Percentiles rank a stretch among this genome's conserved stretches.
Evolutionary conservation across 2,888 invertebrate species (phyloP).

Genomic region (Dicyrtomina minuta): DNA sequence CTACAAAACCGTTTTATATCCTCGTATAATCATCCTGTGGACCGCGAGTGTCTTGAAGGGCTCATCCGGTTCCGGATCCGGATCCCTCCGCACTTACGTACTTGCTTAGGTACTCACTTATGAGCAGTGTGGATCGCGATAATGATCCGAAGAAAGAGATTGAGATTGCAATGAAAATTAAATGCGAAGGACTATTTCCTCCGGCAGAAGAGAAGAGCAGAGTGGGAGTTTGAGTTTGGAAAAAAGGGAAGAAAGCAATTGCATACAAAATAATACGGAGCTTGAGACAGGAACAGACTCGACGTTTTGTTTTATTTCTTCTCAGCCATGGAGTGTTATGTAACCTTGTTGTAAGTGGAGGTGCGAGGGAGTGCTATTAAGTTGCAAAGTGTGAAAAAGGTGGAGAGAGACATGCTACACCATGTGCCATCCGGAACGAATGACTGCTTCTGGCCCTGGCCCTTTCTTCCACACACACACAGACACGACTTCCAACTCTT

Average conservation of each 20-base stretch:
- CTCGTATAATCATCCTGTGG: neutral
- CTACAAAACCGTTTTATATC: neutral
- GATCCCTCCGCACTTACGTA: neutral
- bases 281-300: neutral
- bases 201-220: neutral
- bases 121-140: neutral
- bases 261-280: no score
- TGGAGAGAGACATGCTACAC: constrained; percentile 12
- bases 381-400: constrained; percentile 17
- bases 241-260: neutral
- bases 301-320: neutral
- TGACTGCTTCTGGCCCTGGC: neutral
- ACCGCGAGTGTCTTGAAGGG: neutral
- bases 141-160: neutral
- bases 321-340: neutral
- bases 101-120: neutral
- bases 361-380: no score
- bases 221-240: neutral
- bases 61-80: neutral
- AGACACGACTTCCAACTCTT: no score
- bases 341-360: no score
- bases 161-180: constrained; percentile 2
- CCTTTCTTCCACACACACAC: neutral
- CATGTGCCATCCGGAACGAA: neutral
- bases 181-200: constrained; percentile 13